A percentile compares a stretch with the other conserved stretches of the same genome.
Evolutionary conservation across 2,888 invertebrate genomes (phyloP).

Genomic region (Drosophila cognata): DNA sequence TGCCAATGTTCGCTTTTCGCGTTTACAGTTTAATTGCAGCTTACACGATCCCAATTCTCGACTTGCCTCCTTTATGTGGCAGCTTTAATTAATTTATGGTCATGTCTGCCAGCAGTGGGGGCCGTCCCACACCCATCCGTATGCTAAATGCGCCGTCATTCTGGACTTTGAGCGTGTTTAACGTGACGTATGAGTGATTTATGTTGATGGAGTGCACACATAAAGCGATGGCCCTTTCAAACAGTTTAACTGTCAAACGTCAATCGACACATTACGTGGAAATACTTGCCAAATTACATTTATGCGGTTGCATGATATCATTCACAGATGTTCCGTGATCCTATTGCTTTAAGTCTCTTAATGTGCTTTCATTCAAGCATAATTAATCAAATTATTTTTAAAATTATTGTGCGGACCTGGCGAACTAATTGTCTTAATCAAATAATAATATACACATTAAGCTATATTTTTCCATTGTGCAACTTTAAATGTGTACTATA

Average conservation of each 20-base stretch:
- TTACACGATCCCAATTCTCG: constrained; percentile 51
- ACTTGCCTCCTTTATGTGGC: constrained; percentile 41
- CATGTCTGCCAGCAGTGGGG: constrained; percentile 52
- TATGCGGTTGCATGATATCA: background rate
- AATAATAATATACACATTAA: too few relatives aligned
- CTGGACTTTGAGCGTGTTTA: constrained; percentile 73
- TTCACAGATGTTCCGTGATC: background rate
- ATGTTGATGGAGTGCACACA: constrained; percentile 69
- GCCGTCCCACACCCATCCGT: constrained; percentile 1
- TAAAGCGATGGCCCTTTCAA: constrained; percentile 47
- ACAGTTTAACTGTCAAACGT: constrained; percentile 59
- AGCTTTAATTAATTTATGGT: constrained; percentile 75
- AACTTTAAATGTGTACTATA: background rate
- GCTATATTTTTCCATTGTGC: background rate
- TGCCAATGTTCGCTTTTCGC: constrained; percentile 58
- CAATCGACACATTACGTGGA: constrained; percentile 46
- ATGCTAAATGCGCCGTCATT: constrained; percentile 65
- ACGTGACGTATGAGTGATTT: constrained; percentile 78
- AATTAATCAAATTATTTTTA: background rate
- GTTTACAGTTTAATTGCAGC: constrained; percentile 78
- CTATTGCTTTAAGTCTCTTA: background rate
- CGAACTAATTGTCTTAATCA: background rate
- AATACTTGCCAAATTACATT: constrained; percentile 4
- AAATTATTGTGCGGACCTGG: background rate
- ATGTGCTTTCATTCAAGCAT: background rate